Evolutionary conservation across 2,888 invertebrate genomes (phyloP).

Genomic region (Scaptomyza polygonia): DNA sequence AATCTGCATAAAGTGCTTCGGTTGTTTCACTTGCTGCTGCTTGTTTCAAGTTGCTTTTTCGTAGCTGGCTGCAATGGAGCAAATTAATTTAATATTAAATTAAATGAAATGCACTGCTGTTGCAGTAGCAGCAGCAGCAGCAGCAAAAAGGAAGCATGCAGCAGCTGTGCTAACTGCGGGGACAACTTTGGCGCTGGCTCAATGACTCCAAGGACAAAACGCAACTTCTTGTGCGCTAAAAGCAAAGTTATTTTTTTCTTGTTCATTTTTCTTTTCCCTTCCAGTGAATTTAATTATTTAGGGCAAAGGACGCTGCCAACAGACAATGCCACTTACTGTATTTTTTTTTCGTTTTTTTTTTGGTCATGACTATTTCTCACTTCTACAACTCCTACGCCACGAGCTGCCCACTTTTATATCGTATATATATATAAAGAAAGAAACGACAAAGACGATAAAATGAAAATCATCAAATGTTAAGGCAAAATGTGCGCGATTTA

Average conservation of each 20-base stretch:
- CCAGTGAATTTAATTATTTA: slow-evolving; percentile 75
- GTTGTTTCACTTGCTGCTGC: slow-evolving; percentile 39
- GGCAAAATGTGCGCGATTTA: slow-evolving; percentile 56
- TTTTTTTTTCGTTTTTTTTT: too few relatives aligned
- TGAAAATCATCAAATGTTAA: slow-evolving; percentile 34
- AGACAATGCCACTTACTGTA: slow-evolving; percentile 67
- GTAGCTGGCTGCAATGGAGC: slow-evolving; percentile 44
- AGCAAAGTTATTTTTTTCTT: slow-evolving; percentile 48
- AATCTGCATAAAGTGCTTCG: slow-evolving; percentile 63
- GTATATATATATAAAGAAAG: background rate
- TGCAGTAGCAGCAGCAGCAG: slow-evolving; percentile 19
- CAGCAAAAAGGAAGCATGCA: slow-evolving; percentile 17
- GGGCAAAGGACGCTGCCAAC: slow-evolving; percentile 71
- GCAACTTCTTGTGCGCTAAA: slow-evolving; percentile 37
- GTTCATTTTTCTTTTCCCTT: slow-evolving; percentile 18
- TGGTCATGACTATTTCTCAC: slow-evolving; percentile 7
- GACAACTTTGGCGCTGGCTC: slow-evolving; percentile 34
- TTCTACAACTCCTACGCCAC: background rate
- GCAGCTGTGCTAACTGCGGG: slow-evolving; percentile 37
- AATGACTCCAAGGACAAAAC: slow-evolving; percentile 42
- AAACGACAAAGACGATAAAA: background rate
- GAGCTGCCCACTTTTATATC: background rate
- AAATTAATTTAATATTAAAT: slow-evolving; percentile 77
- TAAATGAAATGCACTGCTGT: slow-evolving; percentile 65
- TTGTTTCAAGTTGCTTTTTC: slow-evolving; percentile 7